A percentile compares a stretch with the other conserved stretches of the same genome.
phyloP scores from a whole-genome alignment of 2,888 invertebrate genomes.

The Branchellion lobata region DNA sequence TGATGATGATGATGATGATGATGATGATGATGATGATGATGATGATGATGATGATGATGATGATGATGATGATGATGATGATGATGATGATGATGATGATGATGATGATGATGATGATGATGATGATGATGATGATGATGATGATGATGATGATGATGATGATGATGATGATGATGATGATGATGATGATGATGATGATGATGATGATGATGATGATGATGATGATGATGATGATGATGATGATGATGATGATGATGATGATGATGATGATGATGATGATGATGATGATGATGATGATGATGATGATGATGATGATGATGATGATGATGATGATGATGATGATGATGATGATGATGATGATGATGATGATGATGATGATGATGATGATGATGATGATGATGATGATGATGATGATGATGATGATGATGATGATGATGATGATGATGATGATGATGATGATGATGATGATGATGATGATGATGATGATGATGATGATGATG shows the following conservation, averaged over 20 bases:
- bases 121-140: not conserved
- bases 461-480: constrained; percentile 5
- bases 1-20: constrained; percentile 44
- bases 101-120: constrained; percentile 26
- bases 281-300: not conserved
- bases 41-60: not conserved
- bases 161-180: constrained; percentile 4
- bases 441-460: constrained; percentile 33
- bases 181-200: not conserved
- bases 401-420: constrained; percentile 5
- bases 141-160: not conserved
- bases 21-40: constrained; percentile 40
- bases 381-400: not conserved
- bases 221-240: not conserved
- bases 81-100: constrained; percentile 36
- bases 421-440: not conserved
- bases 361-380: constrained; percentile 5
- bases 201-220: not conserved
- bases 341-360: not conserved
- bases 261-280: not conserved
- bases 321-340: not conserved
- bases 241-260: constrained; percentile 6
- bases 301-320: not conserved
- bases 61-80: constrained; percentile 42
- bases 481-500: constrained; percentile 2